Evolutionary conservation across 2,888 invertebrate genomes (phyloP).

Genomic region (Campoplex capitator): DNA sequence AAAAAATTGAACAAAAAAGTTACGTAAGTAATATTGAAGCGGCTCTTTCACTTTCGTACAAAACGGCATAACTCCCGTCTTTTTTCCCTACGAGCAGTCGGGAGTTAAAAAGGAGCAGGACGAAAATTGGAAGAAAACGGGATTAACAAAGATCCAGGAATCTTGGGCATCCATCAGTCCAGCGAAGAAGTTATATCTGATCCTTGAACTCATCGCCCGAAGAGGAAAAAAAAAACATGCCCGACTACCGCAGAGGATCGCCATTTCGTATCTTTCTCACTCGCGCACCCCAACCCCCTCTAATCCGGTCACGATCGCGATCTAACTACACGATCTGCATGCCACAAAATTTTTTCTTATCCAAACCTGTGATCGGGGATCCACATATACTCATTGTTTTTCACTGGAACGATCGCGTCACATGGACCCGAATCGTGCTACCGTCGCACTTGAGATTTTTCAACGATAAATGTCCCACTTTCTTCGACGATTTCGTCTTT

Average conservation of each 20-base stretch:
- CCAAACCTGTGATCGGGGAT: conserved; percentile 72
- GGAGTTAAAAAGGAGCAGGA: conserved; percentile 3
- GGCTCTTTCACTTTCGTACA: background rate
- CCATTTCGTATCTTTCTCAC: conserved; percentile 55
- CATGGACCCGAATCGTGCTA: conserved; percentile 64
- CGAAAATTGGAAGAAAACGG: conserved; percentile 20
- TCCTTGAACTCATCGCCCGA: conserved; percentile 77
- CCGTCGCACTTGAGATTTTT: conserved; percentile 60
- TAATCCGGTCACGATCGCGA: conserved; percentile 79
- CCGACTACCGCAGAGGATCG: conserved; percentile 55
- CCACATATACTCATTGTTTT: conserved; percentile 73
- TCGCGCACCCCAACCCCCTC: conserved; percentile 63
- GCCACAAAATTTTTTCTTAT: conserved; percentile 72
- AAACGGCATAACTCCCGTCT: no score
- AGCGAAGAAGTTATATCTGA: conserved; percentile 77
- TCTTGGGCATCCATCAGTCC: conserved; percentile 65
- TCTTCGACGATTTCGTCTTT: conserved; percentile 14
- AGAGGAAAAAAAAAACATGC: conserved; percentile 44
- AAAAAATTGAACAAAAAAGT: background rate
- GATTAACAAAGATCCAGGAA: conserved; percentile 48
- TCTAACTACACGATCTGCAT: conserved; percentile 80
- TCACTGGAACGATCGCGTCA: conserved; percentile 59
- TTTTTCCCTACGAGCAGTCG: no score
- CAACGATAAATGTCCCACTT: conserved; percentile 50
- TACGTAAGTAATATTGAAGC: background rate